Percentiles rank a stretch among this genome's conserved stretches.
These are phyloP conservation scores for Gymnocypris eckloni DNA, from an alignment of 2,797 vertebrate genomes.

Conservation along the genomic window DNA sequence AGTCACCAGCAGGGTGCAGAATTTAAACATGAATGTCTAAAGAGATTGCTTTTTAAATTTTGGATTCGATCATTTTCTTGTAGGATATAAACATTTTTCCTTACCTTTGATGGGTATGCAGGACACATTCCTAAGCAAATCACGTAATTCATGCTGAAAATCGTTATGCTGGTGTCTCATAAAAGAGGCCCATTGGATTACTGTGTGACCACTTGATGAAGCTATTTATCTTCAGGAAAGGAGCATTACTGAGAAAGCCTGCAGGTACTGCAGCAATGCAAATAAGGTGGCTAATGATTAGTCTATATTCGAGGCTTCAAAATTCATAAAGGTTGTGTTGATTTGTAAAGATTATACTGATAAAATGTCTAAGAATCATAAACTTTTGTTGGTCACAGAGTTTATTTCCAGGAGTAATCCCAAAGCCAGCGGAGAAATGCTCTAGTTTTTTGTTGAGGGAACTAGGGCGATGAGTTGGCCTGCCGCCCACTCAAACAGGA, in stretches of 20 bases:
- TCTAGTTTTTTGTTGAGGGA: not conserved
- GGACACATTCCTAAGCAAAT: not conserved
- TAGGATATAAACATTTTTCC: not conserved
- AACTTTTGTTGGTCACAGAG: not conserved
- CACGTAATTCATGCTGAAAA: not conserved
- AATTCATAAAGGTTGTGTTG: not conserved
- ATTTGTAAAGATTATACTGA: not conserved
- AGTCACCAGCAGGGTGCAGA: conserved; percentile 12
- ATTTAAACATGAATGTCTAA: not conserved
- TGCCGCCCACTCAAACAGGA: not conserved
- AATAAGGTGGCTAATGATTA: not conserved
- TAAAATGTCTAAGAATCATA: conserved; percentile 18
- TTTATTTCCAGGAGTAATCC: not conserved
- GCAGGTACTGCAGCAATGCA: not conserved
- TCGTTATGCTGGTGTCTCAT: not conserved
- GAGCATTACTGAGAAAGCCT: not conserved
- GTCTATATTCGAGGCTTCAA: not conserved
- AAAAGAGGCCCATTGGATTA: not conserved
- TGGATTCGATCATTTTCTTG: not conserved
- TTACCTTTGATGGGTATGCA: not conserved
- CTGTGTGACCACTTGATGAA: not conserved
- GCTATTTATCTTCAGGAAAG: not conserved
- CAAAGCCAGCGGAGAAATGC: not conserved
- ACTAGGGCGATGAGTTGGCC: not conserved
- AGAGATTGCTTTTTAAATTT: not conserved